phyloP scores from a whole-genome alignment of 2,113 vertebrate genomes.

The Athene noctua region DNA sequence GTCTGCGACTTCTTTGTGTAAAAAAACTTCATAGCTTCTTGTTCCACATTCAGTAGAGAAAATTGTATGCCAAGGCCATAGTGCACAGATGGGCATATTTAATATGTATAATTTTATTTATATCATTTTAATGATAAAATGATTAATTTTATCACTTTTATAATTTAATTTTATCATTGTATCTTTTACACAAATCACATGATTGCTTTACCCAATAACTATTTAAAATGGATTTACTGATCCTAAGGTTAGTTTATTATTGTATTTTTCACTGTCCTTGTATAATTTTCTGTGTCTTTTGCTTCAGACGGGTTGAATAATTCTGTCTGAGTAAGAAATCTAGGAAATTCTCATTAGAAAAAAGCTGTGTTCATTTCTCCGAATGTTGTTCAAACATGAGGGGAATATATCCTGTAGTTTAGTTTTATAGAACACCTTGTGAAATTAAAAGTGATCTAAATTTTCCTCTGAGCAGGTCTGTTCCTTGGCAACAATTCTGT shows the following conservation, averaged over 20 bases:
- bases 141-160: too few relatives aligned
- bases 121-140: too few relatives aligned
- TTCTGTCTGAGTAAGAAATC: background rate
- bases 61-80: background rate
- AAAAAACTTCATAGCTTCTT: background rate
- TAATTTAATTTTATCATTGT: background rate
- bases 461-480: conserved; percentile 48
- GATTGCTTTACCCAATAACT: background rate
- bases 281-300: background rate
- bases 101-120: background rate
- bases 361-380: background rate
- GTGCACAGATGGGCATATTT: background rate
- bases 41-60: background rate
- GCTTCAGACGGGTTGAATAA: background rate
- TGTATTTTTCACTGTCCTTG: background rate
- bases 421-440: conserved; percentile 31
- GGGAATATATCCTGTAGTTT: background rate
- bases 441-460: conserved; percentile 23
- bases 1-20: background rate
- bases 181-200: background rate
- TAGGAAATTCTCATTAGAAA: background rate
- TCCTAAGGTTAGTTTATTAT: background rate
- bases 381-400: background rate
- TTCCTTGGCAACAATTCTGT: conserved; percentile 41
- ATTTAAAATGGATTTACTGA: background rate